Evolutionary conservation across 2,113 vertebrate genomes (phyloP).

Genomic region (Tragelaphus imberbis): DNA sequence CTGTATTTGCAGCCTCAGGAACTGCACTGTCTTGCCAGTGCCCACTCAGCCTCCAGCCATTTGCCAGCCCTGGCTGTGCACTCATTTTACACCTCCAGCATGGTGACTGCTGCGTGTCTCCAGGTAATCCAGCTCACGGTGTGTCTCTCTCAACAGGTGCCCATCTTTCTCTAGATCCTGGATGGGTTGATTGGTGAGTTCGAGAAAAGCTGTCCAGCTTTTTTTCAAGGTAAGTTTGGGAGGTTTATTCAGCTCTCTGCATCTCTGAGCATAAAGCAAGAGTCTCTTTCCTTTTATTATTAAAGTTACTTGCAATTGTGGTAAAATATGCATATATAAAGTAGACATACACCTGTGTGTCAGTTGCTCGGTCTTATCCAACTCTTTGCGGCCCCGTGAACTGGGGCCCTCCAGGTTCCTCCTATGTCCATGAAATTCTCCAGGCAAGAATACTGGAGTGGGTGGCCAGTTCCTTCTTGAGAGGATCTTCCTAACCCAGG

Average conservation of each 20-base stretch:
- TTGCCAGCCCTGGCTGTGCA: not conserved
- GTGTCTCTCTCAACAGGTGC: not conserved
- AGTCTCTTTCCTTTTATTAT: not conserved
- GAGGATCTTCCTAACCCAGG: not conserved
- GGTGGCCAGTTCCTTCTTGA: not conserved
- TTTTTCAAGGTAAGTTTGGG: not conserved
- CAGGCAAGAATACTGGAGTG: not conserved
- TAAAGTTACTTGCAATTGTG: not conserved
- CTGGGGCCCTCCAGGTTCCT: not conserved
- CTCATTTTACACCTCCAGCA: not conserved
- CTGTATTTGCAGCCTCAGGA: not conserved
- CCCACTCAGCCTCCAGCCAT: not conserved
- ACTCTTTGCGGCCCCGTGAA: not conserved
- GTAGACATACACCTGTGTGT: not conserved
- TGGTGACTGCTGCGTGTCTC: not conserved
- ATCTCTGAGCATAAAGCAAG: not conserved
- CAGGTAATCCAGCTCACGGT: no score
- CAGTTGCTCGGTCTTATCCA: not conserved
- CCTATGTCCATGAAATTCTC: not conserved
- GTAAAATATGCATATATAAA: not conserved
- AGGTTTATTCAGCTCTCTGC: not conserved
- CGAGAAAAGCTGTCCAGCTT: not conserved
- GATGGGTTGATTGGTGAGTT: not conserved
- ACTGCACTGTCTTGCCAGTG: not conserved
- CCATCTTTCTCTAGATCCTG: not conserved